Base-by-base conservation (phyloP, 2,888 invertebrate species). In the Mylabris sibirica region DNA sequence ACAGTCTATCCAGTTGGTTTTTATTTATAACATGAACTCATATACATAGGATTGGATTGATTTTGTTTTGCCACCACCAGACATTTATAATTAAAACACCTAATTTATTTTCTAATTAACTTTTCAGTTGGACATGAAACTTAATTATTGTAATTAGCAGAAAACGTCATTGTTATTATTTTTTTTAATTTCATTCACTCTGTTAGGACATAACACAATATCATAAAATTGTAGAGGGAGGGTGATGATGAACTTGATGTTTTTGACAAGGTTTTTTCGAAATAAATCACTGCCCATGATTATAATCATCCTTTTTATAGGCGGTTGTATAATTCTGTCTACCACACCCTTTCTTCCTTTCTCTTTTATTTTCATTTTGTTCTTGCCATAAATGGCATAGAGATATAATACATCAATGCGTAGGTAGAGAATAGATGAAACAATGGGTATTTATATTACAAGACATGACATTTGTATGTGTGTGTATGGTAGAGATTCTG, bases 381-480 rank as follows among this genome's bases (percentile, higher is more conserved):
- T 53, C 9, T n/a, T n/a, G n/a, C 11, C 49, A 53, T 53, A 53
- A 53, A 20, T 53, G 22, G 22, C 8, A 22, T 53, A 20, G 11
- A 53, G 20, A 53, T 22, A n/a, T 17, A 17, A 5, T 17, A 41
- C 8, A 44, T 30, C 17, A 5, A 44, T 44, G 44, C 4, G 22
- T 22, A 53, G 49, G 20, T 44, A 44, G 44, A 44, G 44, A 44
- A 44, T 44, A 11, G 49, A 1, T 53, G 11, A 22, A 53, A 53
- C 49, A 53, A 53, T 53, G 9, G 49, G 49, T 53, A 22, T 53
- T 53, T 53, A 20, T 53, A 9, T 9, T 20, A 22, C 49, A 53
- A 53, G 49, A 53, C 49, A 53, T 53, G 49, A 53, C 49, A 53
- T 53, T 20, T 53, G 44, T 17, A 5, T 12, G 35, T 35, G 11